Percentiles rank a stretch among this genome's conserved stretches.
These are phyloP conservation scores for Trichechus manatus DNA, from an alignment of 2,113 vertebrate genomes.

Conservation along the genomic window DNA sequence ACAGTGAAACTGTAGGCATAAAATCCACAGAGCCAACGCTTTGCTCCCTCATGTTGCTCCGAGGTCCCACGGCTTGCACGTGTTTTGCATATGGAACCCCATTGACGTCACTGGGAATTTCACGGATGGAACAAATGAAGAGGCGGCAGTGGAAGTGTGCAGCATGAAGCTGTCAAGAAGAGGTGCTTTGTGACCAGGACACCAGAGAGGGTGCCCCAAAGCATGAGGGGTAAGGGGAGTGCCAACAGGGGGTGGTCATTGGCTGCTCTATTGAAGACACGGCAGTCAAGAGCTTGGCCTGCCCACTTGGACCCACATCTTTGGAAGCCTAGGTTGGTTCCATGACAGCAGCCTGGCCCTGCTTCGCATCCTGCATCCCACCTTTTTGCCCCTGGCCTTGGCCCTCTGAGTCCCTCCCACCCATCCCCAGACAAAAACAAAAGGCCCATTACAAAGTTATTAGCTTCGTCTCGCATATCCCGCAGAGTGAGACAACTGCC, in stretches of 20 bases:
- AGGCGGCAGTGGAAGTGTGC: background rate
- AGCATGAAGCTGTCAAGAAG: background rate
- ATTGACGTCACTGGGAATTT: constrained; percentile 62
- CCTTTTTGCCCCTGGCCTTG: background rate
- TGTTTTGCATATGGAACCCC: constrained; percentile 65
- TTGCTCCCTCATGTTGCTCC: background rate
- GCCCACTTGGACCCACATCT: background rate
- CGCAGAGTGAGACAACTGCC: background rate
- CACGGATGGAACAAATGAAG: constrained; percentile 49
- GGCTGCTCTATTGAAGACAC: background rate
- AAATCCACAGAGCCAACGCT: background rate
- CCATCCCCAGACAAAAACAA: constrained; percentile 73
- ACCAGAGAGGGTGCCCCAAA: background rate
- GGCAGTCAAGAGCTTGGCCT: background rate
- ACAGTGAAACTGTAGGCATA: constrained; percentile 22
- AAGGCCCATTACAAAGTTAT: constrained; percentile 73
- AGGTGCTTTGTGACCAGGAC: background rate
- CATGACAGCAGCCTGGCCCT: background rate
- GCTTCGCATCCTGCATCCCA: background rate
- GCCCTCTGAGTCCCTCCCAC: fast-evolving
- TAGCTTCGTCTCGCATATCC: constrained; percentile 78
- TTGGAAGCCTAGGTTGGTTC: background rate
- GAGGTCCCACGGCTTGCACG: background rate
- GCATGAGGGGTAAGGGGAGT: fast-evolving
- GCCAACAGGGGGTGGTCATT: background rate